Percentiles rank a stretch among this genome's conserved stretches.
phyloP scores from a whole-genome alignment of 2,113 vertebrate species.

The Protomyctophum bolini region DNA sequence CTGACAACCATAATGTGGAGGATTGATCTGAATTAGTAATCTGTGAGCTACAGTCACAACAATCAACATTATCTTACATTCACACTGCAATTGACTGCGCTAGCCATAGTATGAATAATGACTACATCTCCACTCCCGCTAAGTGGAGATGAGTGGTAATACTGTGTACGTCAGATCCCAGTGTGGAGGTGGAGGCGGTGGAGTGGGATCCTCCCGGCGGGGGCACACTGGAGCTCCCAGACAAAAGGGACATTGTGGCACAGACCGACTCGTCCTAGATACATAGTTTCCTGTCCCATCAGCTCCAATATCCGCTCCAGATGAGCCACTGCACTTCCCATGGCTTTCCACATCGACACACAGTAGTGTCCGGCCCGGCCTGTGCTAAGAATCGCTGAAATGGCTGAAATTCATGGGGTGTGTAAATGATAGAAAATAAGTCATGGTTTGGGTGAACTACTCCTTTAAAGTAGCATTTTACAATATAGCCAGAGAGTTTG shows the following conservation, averaged over 20 bases:
- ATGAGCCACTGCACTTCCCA: conserved; percentile 52
- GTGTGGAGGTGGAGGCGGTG: conserved; percentile 24
- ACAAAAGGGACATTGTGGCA: conserved; percentile 72
- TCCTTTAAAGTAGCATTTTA: no score
- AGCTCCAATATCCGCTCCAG: conserved; percentile 58
- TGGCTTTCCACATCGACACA: conserved; percentile 34
- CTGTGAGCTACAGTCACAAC: background rate
- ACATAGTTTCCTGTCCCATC: conserved; percentile 65
- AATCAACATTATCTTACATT: background rate
- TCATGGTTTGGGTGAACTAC: no score
- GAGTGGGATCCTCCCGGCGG: conserved; percentile 44
- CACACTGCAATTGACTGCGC: background rate
- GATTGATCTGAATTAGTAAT: no score
- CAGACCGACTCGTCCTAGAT: conserved; percentile 57
- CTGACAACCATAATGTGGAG: no score
- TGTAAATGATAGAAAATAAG: no score
- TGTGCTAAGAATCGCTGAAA: no score
- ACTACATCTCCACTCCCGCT: conserved; percentile 37
- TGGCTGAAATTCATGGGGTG: no score
- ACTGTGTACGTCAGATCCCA: conserved; percentile 61
- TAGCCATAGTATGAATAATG: conserved; percentile 50
- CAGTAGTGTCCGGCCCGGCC: background rate
- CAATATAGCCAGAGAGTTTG: no score
- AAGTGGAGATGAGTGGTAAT: conserved; percentile 38
- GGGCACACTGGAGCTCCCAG: conserved; percentile 47